Evolutionary conservation across 2,797 vertebrate species (phyloP).

Genomic region (Sardinella longiceps): DNA sequence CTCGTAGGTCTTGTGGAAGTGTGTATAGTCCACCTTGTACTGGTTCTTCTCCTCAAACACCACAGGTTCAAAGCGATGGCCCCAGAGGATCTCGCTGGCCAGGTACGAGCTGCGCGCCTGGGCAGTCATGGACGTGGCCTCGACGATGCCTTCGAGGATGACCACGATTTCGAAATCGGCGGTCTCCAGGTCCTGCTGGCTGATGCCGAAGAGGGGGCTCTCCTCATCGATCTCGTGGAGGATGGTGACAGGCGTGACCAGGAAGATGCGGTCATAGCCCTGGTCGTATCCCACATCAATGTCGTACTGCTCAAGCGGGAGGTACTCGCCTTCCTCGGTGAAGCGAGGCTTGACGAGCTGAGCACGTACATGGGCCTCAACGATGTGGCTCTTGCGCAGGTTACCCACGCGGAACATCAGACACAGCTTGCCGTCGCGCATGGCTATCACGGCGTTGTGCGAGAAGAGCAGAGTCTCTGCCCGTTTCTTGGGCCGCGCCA

Average conservation of each 20-base stretch:
- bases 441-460: slow-evolving; percentile 86
- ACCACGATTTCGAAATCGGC: slow-evolving; percentile 95
- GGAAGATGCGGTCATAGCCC: slow-evolving; percentile 92
- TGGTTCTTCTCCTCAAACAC: slow-evolving; percentile 93
- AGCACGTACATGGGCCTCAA: slow-evolving; percentile 92
- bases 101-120: slow-evolving; percentile 95
- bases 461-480: slow-evolving; percentile 94
- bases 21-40: slow-evolving; percentile 93
- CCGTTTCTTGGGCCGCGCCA: slow-evolving; percentile 95
- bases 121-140: slow-evolving; percentile 96
- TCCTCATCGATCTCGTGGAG: slow-evolving; percentile 94
- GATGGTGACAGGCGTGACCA: slow-evolving; percentile 92
- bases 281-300: slow-evolving; percentile 95
- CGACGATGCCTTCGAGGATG: slow-evolving; percentile 94
- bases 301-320: slow-evolving; percentile 94
- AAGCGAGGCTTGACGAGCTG: slow-evolving; percentile 92
- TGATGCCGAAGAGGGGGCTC: slow-evolving; percentile 91
- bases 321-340: slow-evolving; percentile 94
- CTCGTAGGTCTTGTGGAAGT: slow-evolving; percentile 96
- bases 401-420: slow-evolving; percentile 96
- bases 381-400: slow-evolving; percentile 93
- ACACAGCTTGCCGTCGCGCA: slow-evolving; percentile 91
- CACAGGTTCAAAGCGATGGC: slow-evolving; percentile 92
- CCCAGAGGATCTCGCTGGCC: slow-evolving; percentile 92
- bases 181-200: slow-evolving; percentile 88